Evolutionary conservation across 2,888 invertebrate genomes (phyloP).

Genomic region (Hedychridium roseum): DNA sequence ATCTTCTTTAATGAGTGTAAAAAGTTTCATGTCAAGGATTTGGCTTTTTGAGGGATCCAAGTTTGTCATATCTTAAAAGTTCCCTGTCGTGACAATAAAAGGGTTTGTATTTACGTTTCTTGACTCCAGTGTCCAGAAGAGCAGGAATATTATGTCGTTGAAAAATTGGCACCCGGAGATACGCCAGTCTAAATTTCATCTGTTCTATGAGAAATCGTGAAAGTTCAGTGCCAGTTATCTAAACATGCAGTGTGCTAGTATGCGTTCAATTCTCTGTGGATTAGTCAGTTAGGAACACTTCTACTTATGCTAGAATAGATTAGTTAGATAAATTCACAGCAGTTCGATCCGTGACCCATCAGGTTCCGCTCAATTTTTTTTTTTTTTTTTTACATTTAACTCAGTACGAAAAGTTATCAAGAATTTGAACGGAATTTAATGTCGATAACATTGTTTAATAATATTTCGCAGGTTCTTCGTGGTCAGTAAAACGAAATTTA

Average conservation of each 20-base stretch:
- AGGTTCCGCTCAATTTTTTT: background rate
- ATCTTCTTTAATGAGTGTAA: slow-evolving; percentile 29
- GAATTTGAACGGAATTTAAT: background rate
- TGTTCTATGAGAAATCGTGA: background rate
- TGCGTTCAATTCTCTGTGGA: too few species aligned
- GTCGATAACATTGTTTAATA: background rate
- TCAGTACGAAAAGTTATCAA: slow-evolving; percentile 2
- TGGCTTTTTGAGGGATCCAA: slow-evolving; percentile 20
- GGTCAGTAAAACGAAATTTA: background rate
- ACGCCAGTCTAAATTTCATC: background rate
- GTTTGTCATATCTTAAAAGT: slow-evolving; percentile 18
- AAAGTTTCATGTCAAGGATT: slow-evolving; percentile 34
- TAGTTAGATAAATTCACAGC: slow-evolving; percentile 1
- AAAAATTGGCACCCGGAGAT: background rate
- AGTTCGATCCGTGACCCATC: background rate
- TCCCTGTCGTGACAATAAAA: background rate
- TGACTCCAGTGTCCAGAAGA: too few species aligned
- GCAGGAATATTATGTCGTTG: too few species aligned
- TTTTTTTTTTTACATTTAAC: background rate
- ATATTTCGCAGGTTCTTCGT: background rate
- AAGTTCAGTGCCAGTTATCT: background rate
- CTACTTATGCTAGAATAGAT: background rate
- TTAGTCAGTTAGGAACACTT: too few species aligned
- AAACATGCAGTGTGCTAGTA: background rate
- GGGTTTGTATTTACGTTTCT: too few species aligned